Percentiles rank a stretch among this genome's conserved stretches.
Evolutionary conservation across 1,140 invertebrate genomes (phyloP).

Genomic region (Whitmania pigra): DNA sequence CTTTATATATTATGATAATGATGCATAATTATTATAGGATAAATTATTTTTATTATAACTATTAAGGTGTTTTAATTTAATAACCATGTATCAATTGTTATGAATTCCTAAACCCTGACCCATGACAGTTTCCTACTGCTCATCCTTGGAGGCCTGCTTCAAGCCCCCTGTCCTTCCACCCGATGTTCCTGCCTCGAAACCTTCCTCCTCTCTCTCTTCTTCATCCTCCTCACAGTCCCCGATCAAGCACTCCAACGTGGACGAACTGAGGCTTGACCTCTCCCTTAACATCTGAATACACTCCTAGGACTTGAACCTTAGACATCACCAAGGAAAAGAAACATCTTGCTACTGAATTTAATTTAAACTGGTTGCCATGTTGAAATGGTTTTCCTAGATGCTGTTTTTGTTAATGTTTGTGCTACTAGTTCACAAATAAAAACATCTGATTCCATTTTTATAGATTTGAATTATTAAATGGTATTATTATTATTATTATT

Average conservation of each 20-base stretch:
- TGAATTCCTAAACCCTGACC: background rate
- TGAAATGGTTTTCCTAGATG: too few relatives aligned
- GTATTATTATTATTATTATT: too few relatives aligned
- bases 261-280: background rate
- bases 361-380: too few relatives aligned
- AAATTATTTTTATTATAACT: background rate
- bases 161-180: background rate
- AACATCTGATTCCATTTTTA: too few relatives aligned
- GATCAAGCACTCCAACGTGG: background rate
- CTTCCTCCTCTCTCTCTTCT: background rate
- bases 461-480: too few relatives aligned
- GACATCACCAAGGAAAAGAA: too few relatives aligned
- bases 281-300: slow-evolving; percentile 1
- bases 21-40: too few relatives aligned
- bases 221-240: background rate
- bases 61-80: background rate
- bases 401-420: too few relatives aligned
- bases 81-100: background rate
- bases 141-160: slow-evolving; percentile 2
- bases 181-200: background rate
- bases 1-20: too few relatives aligned
- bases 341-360: too few relatives aligned
- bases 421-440: too few relatives aligned
- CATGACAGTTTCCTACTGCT: background rate
- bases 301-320: too few relatives aligned